Base-by-base conservation (phyloP, 2,113 vertebrate species). In the Tragelaphus imberbis region DNA sequence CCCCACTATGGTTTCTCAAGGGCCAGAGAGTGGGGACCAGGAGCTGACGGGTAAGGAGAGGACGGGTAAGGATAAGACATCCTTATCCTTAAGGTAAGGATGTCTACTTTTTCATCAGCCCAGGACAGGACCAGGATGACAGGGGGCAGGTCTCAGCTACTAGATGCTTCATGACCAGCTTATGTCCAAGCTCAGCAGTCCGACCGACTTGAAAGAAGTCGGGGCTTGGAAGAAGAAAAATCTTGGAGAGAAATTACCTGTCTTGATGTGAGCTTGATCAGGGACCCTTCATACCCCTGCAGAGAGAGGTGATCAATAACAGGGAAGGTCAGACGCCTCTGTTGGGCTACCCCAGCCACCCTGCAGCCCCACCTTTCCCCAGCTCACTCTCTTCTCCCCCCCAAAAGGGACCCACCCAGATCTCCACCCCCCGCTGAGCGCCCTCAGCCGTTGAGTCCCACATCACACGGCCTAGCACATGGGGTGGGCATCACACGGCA, bases 241-340 rank as follows among this genome's bases (percentile, higher is more conserved):
- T 25, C 65, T 14, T 49, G 47, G 49, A 82, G 84, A 90, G 55
- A 94, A 71, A 95, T 97, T 99, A 99, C 99, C 99, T 99, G 99
- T 99, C 99, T 99, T 95, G 99, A 99, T 59, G 99, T 99, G 99
- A 99, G 99, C 98, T 99, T 99, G 99, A 99, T 99, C 99, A 99
- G 99, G 98, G 99, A 99, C 96, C 99, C 99, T 99, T 99, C 99
- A 98, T 99, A 99, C 97, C 99, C 99, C 99, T 99, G 99, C 90
- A 96, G 98, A 98, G 98, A 98, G 97, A 98, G 98, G 98, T 97
- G 90, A 93, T 56, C 75, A 59, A 93, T 88, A 92, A 33, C 0
- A 3, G 51, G 30, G 21, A 95, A 65, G 65, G 79, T 91, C 3
- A 55, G 88, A 68, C 15, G 27, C 56, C n/a, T 56, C 16, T 27